Percentiles rank a stretch among this genome's conserved stretches.
phyloP scores from a whole-genome alignment of 2,797 vertebrate genomes.

The Sebastes vulpes region DNA sequence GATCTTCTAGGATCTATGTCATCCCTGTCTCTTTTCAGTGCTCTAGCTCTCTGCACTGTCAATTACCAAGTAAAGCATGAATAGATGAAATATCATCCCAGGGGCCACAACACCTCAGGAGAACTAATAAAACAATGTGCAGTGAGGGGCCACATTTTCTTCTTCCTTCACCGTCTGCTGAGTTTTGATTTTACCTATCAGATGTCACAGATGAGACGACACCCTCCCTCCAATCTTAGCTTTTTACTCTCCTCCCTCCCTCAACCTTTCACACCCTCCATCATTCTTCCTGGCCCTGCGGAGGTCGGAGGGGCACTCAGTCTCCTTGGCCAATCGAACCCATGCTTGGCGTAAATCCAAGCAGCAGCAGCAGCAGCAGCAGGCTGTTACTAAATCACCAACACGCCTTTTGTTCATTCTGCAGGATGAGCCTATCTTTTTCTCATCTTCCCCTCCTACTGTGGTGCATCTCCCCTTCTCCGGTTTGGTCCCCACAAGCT shows the following conservation, averaged over 20 bases:
- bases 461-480: slow-evolving; percentile 12
- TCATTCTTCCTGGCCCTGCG: slow-evolving; percentile 42
- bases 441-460: slow-evolving; percentile 30
- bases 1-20: slow-evolving; percentile 1
- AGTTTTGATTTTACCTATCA: slow-evolving; percentile 35
- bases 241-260: slow-evolving; percentile 28
- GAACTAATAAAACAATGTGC: not conserved
- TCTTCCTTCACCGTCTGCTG: not conserved
- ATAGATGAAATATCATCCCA: slow-evolving; percentile 11
- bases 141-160: not conserved
- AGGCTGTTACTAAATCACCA: slow-evolving; percentile 58
- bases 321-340: slow-evolving; percentile 52
- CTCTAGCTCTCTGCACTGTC: not conserved
- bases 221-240: not conserved
- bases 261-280: slow-evolving; percentile 27
- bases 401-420: slow-evolving; percentile 41
- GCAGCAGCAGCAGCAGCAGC: slow-evolving; percentile 29
- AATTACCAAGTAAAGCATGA: slow-evolving; percentile 33
- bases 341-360: slow-evolving; percentile 49
- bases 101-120: not conserved
- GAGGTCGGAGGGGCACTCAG: slow-evolving; percentile 44
- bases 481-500: slow-evolving; percentile 23
- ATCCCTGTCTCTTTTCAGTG: not conserved
- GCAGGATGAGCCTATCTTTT: slow-evolving; percentile 37
- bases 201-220: slow-evolving; percentile 16